Base-by-base conservation (phyloP, 2,113 vertebrate species). In the Nothobranchius kuhntae region DNA sequence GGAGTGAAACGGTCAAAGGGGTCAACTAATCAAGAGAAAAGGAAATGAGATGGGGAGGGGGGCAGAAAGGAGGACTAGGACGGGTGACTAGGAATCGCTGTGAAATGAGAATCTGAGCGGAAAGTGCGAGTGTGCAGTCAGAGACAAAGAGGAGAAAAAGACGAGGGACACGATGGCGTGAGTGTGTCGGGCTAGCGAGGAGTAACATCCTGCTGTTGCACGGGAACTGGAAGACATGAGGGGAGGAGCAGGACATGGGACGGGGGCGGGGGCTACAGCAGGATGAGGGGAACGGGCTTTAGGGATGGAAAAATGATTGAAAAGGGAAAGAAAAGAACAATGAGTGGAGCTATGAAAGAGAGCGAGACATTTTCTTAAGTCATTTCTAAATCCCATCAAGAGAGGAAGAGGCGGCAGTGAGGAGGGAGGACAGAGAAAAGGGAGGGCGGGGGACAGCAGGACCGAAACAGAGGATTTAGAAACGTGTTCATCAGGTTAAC, bases 31-130 rank as follows among this genome's bases (percentile, higher is more conserved):
- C 86, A 87, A 85, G 85, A 86, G 69, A 62, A 85, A 82, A 80
- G 72, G 85, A 86, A 88, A 86, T 85, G 82, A 86, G 78, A 86
- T 24, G 40, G 51, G 75, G 65, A 70, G 40, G 55, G 46, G 56
- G 46, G 17, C 30, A 62, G 38, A 77, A 77, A 71, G 60, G 72
- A 67, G 64, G 82, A 78, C 78, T 85, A 77, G 11, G 83, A 82
- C 71, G 85, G 81, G 86, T 85, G 83, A 80, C 87, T 80, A 79
- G 86, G 89, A 89, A 89, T 90, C 83, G 88, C 80, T 91, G 90
- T 91, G 90, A 91, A 91, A 91, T 90, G 82, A 89, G 85, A 88
- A 89, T 84, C 84, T 36, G 46, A 87, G 65, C 54, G 86, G 66
- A 77, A 78, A 62, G 82, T 7, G 46, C 15, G 42, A 81, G 73